These are phyloP conservation scores for Sebastes matsubarae DNA, from an alignment of 2,797 vertebrate genomes.

Conservation along the genomic window DNA sequence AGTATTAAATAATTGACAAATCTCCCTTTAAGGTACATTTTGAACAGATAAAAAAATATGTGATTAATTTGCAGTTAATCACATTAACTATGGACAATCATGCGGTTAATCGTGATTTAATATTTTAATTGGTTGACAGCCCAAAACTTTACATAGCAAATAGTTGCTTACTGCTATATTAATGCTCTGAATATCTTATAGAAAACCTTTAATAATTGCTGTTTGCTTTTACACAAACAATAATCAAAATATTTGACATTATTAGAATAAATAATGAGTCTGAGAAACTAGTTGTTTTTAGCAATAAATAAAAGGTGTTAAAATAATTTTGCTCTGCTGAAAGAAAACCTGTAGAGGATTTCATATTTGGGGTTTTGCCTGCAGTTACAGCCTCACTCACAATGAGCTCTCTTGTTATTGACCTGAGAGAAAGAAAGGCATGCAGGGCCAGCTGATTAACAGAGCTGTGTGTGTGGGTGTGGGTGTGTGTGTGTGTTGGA, in stretches of 20 bases:
- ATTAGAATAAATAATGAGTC: background rate
- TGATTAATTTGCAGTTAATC: too few relatives aligned
- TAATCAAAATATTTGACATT: background rate
- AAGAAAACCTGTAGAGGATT: background rate
- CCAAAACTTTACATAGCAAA: too few relatives aligned
- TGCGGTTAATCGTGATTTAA: too few relatives aligned
- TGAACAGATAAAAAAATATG: too few relatives aligned
- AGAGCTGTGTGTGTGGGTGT: slow-evolving; percentile 28
- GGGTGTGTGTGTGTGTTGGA: background rate
- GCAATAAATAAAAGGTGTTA: background rate
- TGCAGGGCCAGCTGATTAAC: slow-evolving; percentile 54
- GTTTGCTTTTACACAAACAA: background rate
- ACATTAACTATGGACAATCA: too few relatives aligned
- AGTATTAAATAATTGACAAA: too few relatives aligned
- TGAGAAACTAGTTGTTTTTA: background rate
- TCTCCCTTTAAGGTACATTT: too few relatives aligned
- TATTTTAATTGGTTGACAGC: too few relatives aligned
- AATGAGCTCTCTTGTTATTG: slow-evolving; percentile 47
- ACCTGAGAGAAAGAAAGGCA: slow-evolving; percentile 38
- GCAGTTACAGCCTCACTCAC: slow-evolving; percentile 23
- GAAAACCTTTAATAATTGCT: too few relatives aligned
- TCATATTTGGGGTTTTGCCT: background rate
- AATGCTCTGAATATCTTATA: too few relatives aligned
- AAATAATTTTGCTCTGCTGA: background rate
- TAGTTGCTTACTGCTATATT: too few relatives aligned